A percentile compares a stretch with the other conserved stretches of the same genome.
These are phyloP conservation scores for Platysteira castanea DNA, from an alignment of 2,113 vertebrate genomes.

Conservation along the genomic window DNA sequence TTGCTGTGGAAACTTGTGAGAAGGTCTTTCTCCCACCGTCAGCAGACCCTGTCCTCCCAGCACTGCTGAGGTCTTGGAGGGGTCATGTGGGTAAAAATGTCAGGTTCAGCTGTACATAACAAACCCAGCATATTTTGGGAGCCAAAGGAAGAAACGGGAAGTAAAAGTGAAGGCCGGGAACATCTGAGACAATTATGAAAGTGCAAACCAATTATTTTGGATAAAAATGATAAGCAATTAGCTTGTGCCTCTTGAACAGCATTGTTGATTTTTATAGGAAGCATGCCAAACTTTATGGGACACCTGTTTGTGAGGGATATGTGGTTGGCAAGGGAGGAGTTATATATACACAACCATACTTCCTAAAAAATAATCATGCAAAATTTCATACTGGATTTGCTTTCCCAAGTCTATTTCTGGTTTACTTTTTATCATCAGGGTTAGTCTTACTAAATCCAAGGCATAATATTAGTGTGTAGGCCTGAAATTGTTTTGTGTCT, in stretches of 20 bases:
- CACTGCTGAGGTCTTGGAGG: neutral
- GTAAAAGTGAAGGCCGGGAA: neutral
- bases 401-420: neutral
- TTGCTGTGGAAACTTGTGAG: neutral
- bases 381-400: neutral
- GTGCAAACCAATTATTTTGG: neutral
- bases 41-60: neutral
- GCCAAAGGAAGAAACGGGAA: neutral
- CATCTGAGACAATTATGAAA: neutral
- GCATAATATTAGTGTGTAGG: neutral
- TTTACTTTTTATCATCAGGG: neutral
- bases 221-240: neutral
- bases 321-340: neutral
- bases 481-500: neutral
- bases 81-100: neutral
- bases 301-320: neutral
- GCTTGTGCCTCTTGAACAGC: neutral
- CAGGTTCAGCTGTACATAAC: neutral
- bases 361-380: neutral
- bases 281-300: neutral
- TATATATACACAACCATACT: neutral
- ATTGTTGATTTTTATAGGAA: neutral
- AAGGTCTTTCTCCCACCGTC: neutral
- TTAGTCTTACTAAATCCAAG: neutral
- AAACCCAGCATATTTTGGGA: neutral